Base-by-base conservation (phyloP, 2,113 vertebrate genomes). In the Rhegmatorhina hoffmannsi region DNA sequence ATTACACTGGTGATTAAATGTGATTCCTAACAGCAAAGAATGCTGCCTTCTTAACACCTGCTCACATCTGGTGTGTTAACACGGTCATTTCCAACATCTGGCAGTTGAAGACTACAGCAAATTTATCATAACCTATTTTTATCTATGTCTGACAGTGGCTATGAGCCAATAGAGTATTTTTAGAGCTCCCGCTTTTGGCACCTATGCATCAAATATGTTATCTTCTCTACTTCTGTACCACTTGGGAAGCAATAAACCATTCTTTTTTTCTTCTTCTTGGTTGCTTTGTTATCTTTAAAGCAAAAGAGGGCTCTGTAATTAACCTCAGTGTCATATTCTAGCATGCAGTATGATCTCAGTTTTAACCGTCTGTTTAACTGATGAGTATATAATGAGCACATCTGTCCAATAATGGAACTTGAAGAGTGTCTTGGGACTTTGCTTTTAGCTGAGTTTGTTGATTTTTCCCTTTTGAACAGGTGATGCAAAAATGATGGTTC, bases 51-150 rank as follows among this genome's bases (percentile, higher is more conserved):
- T 55, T 63, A 50, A 67, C 38, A 89, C 64, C 50, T 92, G 52
- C 47, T 89, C 23, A 7, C 43, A 55, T 68, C 89, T 75, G 75
- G 5, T 49, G 8, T 21, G 56, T 11, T 92, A 81, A 59, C 29
- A 10, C 20, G n/a, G 34, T 62, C 8, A 31, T 94, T 84, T 82
- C 62, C 49, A 84, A 67, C 56, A 77, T 82, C 77, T 89, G 64
- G 47, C 56, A 89, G 20, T 10, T 50, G 73, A 62, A 92, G 64
- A 40, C 33, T 76, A 50, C 59, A 36, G 12, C 16, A 1, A 49
- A 7, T 96, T 91, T 93, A 70, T 77, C 76, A 36, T 55, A 60
- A 67, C 34, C 60, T 94, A 21, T 66, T 94, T 90, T 83, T 82
- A 36, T 69, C 72, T 81, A 5, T 70, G 52, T 13, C 69, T 80